Evolutionary conservation across 2,797 vertebrate species (phyloP), one percentile per base, ranked within the genome.

Genomic region (Esox masquinongy): DNA sequence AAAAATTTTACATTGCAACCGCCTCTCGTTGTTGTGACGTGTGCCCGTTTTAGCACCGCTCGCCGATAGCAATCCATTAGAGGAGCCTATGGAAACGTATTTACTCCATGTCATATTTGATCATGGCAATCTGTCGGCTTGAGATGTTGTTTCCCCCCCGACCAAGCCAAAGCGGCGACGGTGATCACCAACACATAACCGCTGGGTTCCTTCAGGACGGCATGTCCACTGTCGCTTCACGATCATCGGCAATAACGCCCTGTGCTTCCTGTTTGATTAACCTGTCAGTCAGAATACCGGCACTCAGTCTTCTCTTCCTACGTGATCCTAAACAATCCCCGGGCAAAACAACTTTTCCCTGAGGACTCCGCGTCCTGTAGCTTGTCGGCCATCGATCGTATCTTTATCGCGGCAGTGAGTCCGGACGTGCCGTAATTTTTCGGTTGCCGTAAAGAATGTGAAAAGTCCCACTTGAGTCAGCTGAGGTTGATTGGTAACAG

Each of bases 171-270:
- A 22, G 7, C n/a, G 56, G 22, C 56, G 0, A 14, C 61, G 80
- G 66, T 24, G 72, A 84, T 82, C 79, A 88, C 66, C 74, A 70
- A 72, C 79, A 79, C 76, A 84, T 86, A 80, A 85, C 76, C 83
- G 76, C 79, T 70, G n/a, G 72, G 56, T 24, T 88, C 79, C 80
- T 74, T 74, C 53, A 59, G 12, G 47, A 77, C 26, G 63, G 43
- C 24, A 63, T 59, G 73, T 67, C n/a, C 73, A 76, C 76, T 76
- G 76, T 80, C 71, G 80, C 79, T 87, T 83, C 47, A 7, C 74
- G 80, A 76, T 72, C 26, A 63, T 19, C n/a, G 34, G 67, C 39
- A 5, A 73, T 15, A 16, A 63, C 69, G 9, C 68, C 59, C 75
- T 15, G 22, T 5, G 26, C 7, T 56, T 26, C 2, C 4, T 36